Evolutionary conservation across 92 coral and sea anemone genomes (phyloP), one percentile per base, ranked within the genome.

Genomic region (Siderastrea radians): DNA sequence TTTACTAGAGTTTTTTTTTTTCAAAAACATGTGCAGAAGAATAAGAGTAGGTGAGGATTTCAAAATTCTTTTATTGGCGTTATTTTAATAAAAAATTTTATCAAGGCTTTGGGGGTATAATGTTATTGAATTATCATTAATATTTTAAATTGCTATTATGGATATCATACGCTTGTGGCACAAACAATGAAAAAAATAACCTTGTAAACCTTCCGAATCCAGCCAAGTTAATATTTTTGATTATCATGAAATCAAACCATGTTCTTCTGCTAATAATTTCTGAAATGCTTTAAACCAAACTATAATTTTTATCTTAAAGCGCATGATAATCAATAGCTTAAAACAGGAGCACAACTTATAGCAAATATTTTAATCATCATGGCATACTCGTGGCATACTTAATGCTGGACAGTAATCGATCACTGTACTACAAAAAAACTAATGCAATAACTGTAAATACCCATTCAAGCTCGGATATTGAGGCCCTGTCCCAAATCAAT

Each of bases 81-180:
- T 26, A 26, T 26, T 26, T 26, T 26, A 26, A 26, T 26, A 26
- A 11, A 6, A 6, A 62, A 62, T 65, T 14, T 7, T 65, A 4
- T 65, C 70, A 65, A 65, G 70, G 55, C 70, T 65, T 16, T 65
- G 70, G 70, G 70, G 70, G 70, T 65, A 65, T 4, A 65, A 3
- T 4, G 9, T 17, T 17, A 65, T 65, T 65, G 70, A 65, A 65
- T 65, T 14, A 14, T 65, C 9, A 62, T 62, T 65, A 26, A 26
- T 26, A 26, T 26, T 26, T 26, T 26, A 26, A 26, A 26, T 26
- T 26, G 38, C 38, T 26, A 65, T 65, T 65, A 65, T 65, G 70
- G 70, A 65, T 65, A 65, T 17, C 17, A 65, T 17, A 62, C 1
- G 16, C 67, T 62, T 6, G 15, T 62, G 67, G 67, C 67, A 62